Percentiles rank a stretch among this genome's conserved stretches.
Conservation (phyloP, 2,113 vertebrate species). For the Lasiurus cinereus region DNA sequence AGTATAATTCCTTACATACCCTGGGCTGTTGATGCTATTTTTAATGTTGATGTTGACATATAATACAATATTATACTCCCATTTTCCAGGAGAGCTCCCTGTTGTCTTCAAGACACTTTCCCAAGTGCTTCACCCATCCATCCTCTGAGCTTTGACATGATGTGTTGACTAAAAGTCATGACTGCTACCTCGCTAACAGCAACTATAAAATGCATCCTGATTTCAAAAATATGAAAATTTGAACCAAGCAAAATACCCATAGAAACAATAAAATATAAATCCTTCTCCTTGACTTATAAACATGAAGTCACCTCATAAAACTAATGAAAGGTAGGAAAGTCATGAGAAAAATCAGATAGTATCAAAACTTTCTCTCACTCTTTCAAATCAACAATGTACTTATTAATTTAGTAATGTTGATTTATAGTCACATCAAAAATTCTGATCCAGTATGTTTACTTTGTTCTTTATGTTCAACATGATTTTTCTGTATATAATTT, state of each 20-base stretch:
- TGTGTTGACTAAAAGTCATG: not conserved
- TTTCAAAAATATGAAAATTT: constrained; percentile 16
- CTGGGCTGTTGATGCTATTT: not conserved
- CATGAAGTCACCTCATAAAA: not conserved
- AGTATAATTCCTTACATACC: not conserved
- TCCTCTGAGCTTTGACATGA: not conserved
- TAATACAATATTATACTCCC: not conserved
- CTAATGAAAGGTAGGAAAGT: not conserved
- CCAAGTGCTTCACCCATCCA: not conserved
- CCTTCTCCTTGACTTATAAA: not conserved
- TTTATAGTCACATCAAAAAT: constrained; percentile 21
- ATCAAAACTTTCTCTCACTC: not conserved
- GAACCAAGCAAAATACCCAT: not conserved
- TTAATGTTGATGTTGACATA: not conserved
- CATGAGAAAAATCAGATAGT: not conserved
- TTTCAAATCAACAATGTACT: not conserved
- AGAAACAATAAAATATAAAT: not conserved
- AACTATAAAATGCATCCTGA: not conserved
- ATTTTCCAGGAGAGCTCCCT: not conserved
- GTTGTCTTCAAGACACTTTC: not conserved
- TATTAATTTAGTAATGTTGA: not conserved
- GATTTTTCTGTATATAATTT: constrained; percentile 5
- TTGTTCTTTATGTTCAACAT: not conserved
- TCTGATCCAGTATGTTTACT: not conserved
- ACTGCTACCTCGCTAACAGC: not conserved